Percentiles rank a stretch among this genome's conserved stretches.
These are phyloP conservation scores for Panulirus ornatus DNA, from an alignment of 1,140 invertebrate genomes.

Conservation along the genomic window DNA sequence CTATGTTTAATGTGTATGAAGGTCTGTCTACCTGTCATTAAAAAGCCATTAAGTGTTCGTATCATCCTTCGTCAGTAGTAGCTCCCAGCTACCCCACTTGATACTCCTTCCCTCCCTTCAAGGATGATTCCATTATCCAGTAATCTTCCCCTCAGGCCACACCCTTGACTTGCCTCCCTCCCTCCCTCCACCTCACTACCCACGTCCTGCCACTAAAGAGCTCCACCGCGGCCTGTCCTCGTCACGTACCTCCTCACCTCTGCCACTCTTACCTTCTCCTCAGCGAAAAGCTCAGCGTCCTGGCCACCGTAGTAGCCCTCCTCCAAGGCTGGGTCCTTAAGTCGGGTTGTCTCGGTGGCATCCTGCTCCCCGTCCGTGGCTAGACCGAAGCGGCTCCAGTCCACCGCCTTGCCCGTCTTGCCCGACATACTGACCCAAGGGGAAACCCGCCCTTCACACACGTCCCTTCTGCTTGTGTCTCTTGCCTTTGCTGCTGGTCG, in stretches of 20 bases:
- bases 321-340: conserved; percentile 64
- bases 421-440: not conserved
- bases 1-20: no score
- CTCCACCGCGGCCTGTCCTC: no score
- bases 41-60: no score
- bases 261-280: conserved; percentile 55
- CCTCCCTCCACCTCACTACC: not conserved
- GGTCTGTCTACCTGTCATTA: no score
- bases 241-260: not conserved
- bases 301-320: conserved; percentile 63
- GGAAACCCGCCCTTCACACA: no score
- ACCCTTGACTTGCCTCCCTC: no score
- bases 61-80: no score
- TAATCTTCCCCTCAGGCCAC: no score
- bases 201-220: not conserved
- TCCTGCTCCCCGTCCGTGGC: conserved; percentile 46
- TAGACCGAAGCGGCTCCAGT: conserved; percentile 63
- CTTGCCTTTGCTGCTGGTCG: not conserved
- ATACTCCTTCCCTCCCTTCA: no score
- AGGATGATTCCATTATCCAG: no score
- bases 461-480: no score
- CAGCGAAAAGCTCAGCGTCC: conserved; percentile 57
- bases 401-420: conserved; percentile 48
- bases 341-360: conserved; percentile 55
- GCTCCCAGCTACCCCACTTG: no score